Evolutionary conservation across 2,888 invertebrate species (phyloP).

Genomic region (Mesorhabditis sp.): DNA sequence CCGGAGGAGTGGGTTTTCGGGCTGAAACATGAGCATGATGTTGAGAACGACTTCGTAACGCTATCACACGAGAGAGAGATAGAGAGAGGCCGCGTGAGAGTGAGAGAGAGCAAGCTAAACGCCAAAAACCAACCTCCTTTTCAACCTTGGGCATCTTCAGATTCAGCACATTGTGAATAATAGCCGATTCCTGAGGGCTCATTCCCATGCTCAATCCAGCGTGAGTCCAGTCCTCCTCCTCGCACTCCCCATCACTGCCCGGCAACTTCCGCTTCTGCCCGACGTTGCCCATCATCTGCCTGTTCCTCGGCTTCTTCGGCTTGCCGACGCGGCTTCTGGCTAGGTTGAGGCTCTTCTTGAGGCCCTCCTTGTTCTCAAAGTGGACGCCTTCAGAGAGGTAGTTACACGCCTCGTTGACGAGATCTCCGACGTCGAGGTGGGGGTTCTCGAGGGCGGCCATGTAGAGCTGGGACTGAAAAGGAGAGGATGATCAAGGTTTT

Average conservation of each 20-base stretch:
- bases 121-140: constrained; percentile 11
- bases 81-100: too few species aligned
- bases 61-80: too few species aligned
- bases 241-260: constrained; percentile 24
- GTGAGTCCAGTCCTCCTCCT: not conserved
- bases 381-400: constrained; percentile 40
- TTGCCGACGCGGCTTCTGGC: constrained; percentile 43
- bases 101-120: not conserved
- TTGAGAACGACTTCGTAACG: constrained; percentile 16
- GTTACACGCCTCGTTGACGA: constrained; percentile 36
- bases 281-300: constrained; percentile 12
- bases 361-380: constrained; percentile 51
- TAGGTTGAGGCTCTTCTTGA: constrained; percentile 51
- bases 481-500: too few species aligned
- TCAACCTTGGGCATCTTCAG: constrained; percentile 24
- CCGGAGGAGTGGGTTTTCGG: constrained; percentile 6
- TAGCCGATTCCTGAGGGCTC: not conserved
- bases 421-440: constrained; percentile 40
- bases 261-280: constrained; percentile 28
- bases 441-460: constrained; percentile 39
- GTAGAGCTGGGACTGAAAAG: constrained; percentile 41
- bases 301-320: constrained; percentile 35
- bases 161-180: constrained; percentile 12
- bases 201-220: constrained; percentile 12
- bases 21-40: constrained; percentile 8